Evolutionary conservation across 2,888 invertebrate genomes (phyloP), one percentile per base, ranked within the genome.

Genomic region (Catocala sponsa): DNA sequence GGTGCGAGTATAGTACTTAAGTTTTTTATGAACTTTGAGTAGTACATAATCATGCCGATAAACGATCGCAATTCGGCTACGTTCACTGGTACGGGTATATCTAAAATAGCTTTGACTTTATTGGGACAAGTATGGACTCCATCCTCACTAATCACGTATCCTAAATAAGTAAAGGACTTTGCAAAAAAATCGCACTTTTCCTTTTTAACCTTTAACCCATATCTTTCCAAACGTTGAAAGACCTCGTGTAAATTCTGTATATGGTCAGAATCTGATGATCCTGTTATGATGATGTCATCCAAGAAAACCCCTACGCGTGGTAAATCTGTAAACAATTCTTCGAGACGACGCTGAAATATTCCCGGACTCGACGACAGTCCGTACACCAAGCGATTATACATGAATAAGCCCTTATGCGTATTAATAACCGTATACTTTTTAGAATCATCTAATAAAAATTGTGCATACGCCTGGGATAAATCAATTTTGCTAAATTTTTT

Each of bases 11-110:
- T 15, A 0, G 15, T 11, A 47, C 65, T 64, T 0, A 68, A 11
- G 13, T 68, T 70, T 42, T 46, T 63, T 7, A 72, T 52, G 53
- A 70, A 72, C 32, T 65, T 70, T 0, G 52, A 63, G 50, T 66
- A 72, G 44, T 65, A 70, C 53, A 65, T 70, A 1, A 66, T 51
- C 58, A 67, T 67, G 0, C 72, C 68, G 12, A 72, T 35, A n/a
- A 58, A 58, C 0, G 69, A 59, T 33, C 50, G 48, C 7, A 66
- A 41, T 12, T 64, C 65, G 0, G 56, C 25, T 2, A 66, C 49
- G n/a, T 62, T 64, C 0, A 0, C 47, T 0, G 68, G 74, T 0
- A 35, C 33, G 1, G 44, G 44, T 13, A 12, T 51, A 9, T 57
- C 11, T 0, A 13, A 2, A 32, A 57, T 57, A 7, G 57, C 50